Base-by-base conservation (phyloP, 2,888 invertebrate genomes). In the Clistopyga incitator region DNA sequence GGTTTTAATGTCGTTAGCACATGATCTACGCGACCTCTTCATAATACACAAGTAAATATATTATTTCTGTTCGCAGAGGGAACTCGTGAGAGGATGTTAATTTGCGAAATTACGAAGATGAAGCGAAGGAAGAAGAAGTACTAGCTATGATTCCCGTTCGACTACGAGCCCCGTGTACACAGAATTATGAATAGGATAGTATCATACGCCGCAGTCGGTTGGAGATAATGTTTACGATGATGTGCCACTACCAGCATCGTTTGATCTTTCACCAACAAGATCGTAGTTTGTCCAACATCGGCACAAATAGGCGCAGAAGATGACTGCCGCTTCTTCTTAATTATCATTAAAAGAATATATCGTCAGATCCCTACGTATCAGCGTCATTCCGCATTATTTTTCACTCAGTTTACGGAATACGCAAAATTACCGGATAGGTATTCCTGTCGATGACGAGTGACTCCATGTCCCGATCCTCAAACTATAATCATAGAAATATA, bases 31-130 rank as follows among this genome's bases (percentile, higher is more conserved):
- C 10, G 68, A 74, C 23, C 61, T 8, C 34, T 61, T 61, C 68
- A 74, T 50, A 18, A 25, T 18, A 34, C 59, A 13, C 45, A 47
- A 38, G 61, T 34, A 67, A 15, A 68, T 74, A 74, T 75, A 64
- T 64, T 75, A 82, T 82, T 82, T 74, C 20, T 68, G 50, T 18
- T 68, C 45, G 50, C 8, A 13, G 42, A 29, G 50, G 15, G 68
- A 78, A 68, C 54, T 47, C 34, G 47, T 52, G 42, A 68, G 38
- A 64, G 15, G 70, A 59, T 71, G 82, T 70, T 79, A 79, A 82
- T 82, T 79, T 54, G 50, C 56, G 42, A 15, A 18, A 34, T 20
- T 25, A 25, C 45, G 47, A 47, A 20, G 34, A 56, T 13, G 42
- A 65, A 29, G 45, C 50, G 38, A 23, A 76, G 52, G 11, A 25